These are phyloP conservation scores for Cepphus grylle DNA, from an alignment of 2,113 vertebrate genomes.

Conservation along the genomic window DNA sequence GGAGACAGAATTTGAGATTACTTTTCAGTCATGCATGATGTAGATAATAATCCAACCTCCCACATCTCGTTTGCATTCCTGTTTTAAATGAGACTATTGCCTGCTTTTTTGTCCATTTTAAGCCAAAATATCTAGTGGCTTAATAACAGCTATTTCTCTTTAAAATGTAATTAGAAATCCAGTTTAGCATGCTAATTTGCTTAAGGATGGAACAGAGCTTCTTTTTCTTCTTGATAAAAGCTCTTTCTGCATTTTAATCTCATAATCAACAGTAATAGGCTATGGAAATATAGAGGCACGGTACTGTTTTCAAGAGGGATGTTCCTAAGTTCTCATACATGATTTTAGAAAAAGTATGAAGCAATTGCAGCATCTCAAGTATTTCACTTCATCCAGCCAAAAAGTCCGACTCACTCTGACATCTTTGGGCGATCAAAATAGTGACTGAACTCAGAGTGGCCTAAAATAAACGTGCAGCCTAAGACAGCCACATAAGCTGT, in stretches of 20 bases:
- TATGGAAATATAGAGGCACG: neutral
- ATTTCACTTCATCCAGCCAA: neutral
- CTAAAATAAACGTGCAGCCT: neutral
- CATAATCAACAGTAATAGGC: neutral
- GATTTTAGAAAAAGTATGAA: neutral
- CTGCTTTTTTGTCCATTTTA: neutral
- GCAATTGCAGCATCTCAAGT: neutral
- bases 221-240: neutral
- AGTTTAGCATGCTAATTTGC: neutral
- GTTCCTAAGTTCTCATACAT: neutral
- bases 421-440: rapidly evolving
- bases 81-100: neutral
- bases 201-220: neutral
- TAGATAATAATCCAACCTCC: neutral
- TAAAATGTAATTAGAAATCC: neutral
- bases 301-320: neutral
- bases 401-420: neutral
- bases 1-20: neutral
- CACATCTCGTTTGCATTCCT: neutral
- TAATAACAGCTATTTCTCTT: conserved; percentile 8
- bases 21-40: neutral
- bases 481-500: neutral
- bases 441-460: neutral
- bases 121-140: neutral
- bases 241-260: neutral